Evolutionary conservation across 2,797 vertebrate species (phyloP).

Genomic region (Danio tinwini): DNA sequence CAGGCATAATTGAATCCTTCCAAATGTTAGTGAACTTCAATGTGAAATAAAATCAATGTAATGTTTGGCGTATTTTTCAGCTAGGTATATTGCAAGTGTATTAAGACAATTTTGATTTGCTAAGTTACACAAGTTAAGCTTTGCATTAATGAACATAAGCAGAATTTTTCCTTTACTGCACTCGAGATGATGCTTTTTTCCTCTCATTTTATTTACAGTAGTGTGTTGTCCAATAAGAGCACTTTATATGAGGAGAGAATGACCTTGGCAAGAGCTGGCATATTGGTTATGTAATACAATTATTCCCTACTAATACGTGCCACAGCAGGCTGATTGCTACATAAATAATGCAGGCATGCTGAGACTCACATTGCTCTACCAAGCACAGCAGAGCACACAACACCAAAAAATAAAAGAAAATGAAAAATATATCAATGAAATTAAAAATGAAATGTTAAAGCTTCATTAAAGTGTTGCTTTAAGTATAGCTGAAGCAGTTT

Average conservation of each 20-base stretch:
- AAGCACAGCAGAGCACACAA: not conserved
- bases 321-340: constrained; percentile 26
- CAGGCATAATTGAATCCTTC: not conserved
- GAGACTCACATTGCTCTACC: not conserved
- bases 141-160: constrained; percentile 3
- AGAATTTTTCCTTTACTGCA: not conserved
- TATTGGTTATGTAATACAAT: constrained; percentile 37
- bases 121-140: not conserved
- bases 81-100: not conserved
- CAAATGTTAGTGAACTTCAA: not conserved
- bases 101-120: not conserved
- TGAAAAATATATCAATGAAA: constrained; percentile 4
- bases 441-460: constrained; percentile 19
- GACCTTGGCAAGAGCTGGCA: constrained; percentile 30
- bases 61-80: not conserved
- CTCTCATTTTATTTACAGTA: not conserved
- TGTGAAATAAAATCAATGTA: not conserved
- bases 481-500: constrained; percentile 2
- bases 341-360: constrained; percentile 35
- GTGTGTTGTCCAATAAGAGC: constrained; percentile 1
- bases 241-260: constrained; percentile 17
- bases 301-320: constrained; percentile 27
- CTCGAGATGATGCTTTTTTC: not conserved
- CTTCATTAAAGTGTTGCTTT: constrained; percentile 25
- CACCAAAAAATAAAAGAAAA: not conserved